Evolutionary conservation across 2,113 vertebrate genomes (phyloP).

Genomic region (Heloderma charlesbogerti): DNA sequence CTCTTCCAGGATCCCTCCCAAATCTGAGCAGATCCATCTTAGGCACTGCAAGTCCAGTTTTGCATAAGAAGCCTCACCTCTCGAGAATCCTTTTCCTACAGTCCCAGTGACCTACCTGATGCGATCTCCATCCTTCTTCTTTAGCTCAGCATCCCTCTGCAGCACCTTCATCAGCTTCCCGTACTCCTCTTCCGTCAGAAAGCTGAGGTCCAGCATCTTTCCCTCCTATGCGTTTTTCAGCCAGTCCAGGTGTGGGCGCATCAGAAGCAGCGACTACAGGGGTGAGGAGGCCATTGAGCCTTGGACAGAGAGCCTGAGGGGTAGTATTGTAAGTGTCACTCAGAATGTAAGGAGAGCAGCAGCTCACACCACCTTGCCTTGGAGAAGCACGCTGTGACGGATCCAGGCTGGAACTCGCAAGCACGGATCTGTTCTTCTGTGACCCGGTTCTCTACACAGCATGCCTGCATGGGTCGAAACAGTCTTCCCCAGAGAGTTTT

Average conservation of each 20-base stretch:
- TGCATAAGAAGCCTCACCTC: background rate
- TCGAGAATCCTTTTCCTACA: background rate
- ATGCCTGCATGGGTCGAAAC: slow-evolving; percentile 33
- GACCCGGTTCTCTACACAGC: background rate
- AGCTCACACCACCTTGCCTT: slow-evolving; percentile 45
- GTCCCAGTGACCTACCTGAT: slow-evolving; percentile 71
- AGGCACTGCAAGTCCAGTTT: too few species aligned
- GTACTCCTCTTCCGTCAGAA: slow-evolving; percentile 77
- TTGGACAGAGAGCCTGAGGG: accelerated
- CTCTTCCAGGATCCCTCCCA: too few species aligned
- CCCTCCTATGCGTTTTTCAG: slow-evolving; percentile 24
- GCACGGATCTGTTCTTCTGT: background rate
- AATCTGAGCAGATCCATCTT: too few species aligned
- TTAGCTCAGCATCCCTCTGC: slow-evolving; percentile 78
- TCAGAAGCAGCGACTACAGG: background rate
- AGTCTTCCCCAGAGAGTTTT: slow-evolving; percentile 20
- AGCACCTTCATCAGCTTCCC: slow-evolving; percentile 75
- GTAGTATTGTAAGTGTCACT: too few species aligned
- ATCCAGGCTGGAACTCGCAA: slow-evolving; percentile 41
- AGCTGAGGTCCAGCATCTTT: slow-evolving; percentile 78
- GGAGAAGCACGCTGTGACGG: background rate
- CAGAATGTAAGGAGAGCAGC: background rate
- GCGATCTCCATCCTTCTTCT: slow-evolving; percentile 77
- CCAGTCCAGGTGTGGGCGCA: background rate
- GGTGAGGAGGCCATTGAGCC: background rate